Base-by-base conservation (phyloP, 2,797 vertebrate genomes). In the Nannoperca australis region DNA sequence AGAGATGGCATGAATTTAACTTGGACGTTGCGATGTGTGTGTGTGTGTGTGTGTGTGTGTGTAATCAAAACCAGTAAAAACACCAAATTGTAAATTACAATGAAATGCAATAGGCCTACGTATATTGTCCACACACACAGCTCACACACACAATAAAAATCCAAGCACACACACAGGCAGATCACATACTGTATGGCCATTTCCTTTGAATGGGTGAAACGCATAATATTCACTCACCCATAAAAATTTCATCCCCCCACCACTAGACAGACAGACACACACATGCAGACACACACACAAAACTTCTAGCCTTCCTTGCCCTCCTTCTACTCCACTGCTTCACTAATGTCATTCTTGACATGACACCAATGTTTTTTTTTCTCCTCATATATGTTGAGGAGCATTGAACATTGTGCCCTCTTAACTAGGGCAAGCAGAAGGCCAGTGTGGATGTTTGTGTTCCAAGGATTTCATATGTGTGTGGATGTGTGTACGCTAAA, bases 241-340 rank as follows among this genome's bases (percentile, higher is more conserved):
- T 83, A 27, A 56, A 69, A 49, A 42, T 47, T n/a, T 70, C 15
- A 10, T 5, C 17, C 20, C 42, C 71, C 49, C 49, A 24, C 45
- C 3, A 44, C 42, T 51, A 73, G 18, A 18, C 45, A 53, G 44
- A 50, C 67, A 68, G 55, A 70, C 47, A 50, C 67, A 68, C 55
- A 65, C 47, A 60, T 61, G 15, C 32, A 53, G 44, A 50, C 56
- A 68, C 61, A 65, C 47, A 60, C 73, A 47, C 56, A 15, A 64
- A 13, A 10, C 64, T 64, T 50, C 32, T 74, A 42, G 59, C 61
- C 8, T 87, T 82, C 77, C 78, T 70, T 92, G 86, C 51, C 83
- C 88, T 91, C 85, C 90, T 94, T 93, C 90, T 88, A 88, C 91
- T 92, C 76, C 88, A 72, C 70, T 89, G 86, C 86, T 63, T 81